Evolutionary conservation across 2,113 vertebrate genomes (phyloP), one percentile per base, ranked within the genome.

Genomic region (Oreochromis tanganicae): DNA sequence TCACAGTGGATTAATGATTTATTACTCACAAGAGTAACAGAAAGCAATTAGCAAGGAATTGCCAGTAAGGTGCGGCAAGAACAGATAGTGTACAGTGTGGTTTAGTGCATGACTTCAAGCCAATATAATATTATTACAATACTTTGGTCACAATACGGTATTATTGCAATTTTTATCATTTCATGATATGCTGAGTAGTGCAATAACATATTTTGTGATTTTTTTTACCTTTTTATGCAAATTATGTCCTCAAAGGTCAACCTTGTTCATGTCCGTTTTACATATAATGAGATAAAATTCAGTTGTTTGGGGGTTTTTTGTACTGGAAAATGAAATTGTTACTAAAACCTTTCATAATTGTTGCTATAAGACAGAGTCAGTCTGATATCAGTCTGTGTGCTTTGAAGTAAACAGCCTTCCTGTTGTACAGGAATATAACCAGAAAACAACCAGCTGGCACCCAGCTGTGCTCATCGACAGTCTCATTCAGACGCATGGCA

Each of bases 21-120:
- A 50, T 50, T 75, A 12, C 46, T 75, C 43, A 0, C 71, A 50
- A 48, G 41, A 5, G 24, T 0, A 50, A 32, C 16, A 29, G 43
- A 75, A 75, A 75, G 43, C 71, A 29, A 32, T 50, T 78, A 78
- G 43, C 24, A 50, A 32, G 9, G 66, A 71, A 71, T 71, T 24
- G n/a, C 38, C 12, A 0, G 38, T 71, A 32, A 50, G 24, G 43
- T 32, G 43, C 1, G 9, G 21, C 21, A 50, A 48, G 16, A 29
- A 50, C 71, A 19, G 43, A 50, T 50, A 19, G 24, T 8, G 4
- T 50, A 0, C 68, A 75, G 9, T 12, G n/a, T 27, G 13, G 4
- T 75, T 48, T 48, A 50, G 27, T 78, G 27, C 46, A 32, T 32
- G 24, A 50, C 6, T 32, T 78, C 41, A 19, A 50, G 24, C 9